These are phyloP conservation scores for Drosophila austrosaltans DNA, from an alignment of 2,888 invertebrate genomes.

Conservation along the genomic window DNA sequence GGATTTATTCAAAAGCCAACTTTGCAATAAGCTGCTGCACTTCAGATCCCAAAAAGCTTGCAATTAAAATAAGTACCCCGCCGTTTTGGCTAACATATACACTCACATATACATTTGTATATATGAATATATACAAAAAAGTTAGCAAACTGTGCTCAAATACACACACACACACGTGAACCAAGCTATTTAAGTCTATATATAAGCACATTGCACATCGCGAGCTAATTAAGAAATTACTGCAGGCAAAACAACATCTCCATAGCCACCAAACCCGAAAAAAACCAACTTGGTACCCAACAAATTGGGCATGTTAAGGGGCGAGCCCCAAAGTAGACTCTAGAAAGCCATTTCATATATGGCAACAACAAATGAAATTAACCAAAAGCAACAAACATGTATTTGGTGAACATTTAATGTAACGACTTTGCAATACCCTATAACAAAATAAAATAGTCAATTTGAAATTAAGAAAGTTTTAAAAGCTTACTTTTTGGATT, in stretches of 20 bases:
- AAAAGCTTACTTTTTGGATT: no score
- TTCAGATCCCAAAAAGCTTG: slow-evolving; percentile 71
- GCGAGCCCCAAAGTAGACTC: slow-evolving; percentile 50
- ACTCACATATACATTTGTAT: slow-evolving; percentile 30
- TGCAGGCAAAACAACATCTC: slow-evolving; percentile 74
- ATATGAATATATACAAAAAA: slow-evolving; percentile 31
- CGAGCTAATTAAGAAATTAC: slow-evolving; percentile 82
- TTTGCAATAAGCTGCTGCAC: slow-evolving; percentile 71
- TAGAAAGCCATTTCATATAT: slow-evolving; percentile 71
- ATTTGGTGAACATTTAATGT: not conserved
- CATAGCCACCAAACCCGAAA: slow-evolving; percentile 13
- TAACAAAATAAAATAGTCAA: not conserved
- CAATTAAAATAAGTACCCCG: slow-evolving; percentile 74
- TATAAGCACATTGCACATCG: slow-evolving; percentile 71
- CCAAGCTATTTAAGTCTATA: slow-evolving; percentile 33
- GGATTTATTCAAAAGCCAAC: slow-evolving; percentile 37
- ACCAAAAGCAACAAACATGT: slow-evolving; percentile 41
- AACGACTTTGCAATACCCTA: not conserved
- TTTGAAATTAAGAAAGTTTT: no score
- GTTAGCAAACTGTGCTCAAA: slow-evolving; percentile 23
- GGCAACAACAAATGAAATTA: slow-evolving; percentile 66
- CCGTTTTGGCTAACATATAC: slow-evolving; percentile 56
- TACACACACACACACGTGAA: slow-evolving; percentile 19
- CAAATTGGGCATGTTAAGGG: slow-evolving; percentile 35
- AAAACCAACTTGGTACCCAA: slow-evolving; percentile 22